Base-by-base conservation (phyloP, 2,888 invertebrate genomes). In the Xestobium rufovillosum region DNA sequence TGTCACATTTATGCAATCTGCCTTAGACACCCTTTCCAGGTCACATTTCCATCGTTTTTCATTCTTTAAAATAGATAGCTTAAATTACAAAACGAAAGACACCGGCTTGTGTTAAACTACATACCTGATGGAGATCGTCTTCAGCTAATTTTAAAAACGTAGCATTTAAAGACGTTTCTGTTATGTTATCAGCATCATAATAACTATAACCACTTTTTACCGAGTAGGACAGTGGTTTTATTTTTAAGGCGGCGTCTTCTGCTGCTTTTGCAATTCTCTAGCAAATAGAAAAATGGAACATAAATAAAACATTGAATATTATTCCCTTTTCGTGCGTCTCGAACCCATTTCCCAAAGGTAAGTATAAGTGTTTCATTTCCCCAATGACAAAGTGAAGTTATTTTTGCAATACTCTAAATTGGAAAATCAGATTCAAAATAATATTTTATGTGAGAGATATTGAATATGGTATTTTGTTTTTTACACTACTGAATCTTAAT, bases 151-250 rank as follows among this genome's bases (percentile, higher is more conserved):
- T 32, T 6, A 48, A 42, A 26, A 49, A 38, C 4, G 38, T 42
- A 14, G 42, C 34, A 31, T 56, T 47, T 2, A 39, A 36, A 50
- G 71, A 63, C 52, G 59, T 57, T 57, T 67, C 38, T 2, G 57
- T 55, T 69, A 83, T 74, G 53, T 78, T 75, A 59, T 82, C 80
- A 36, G 83, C 76, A 57, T 80, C 79, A 50, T 75, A 81, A 55
- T 76, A 81, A 40, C 75, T 71, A 59, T 76, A 82, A 48, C 72
- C 70, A 23, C 63, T 60, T 49, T 77, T 72, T 4, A 43, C 41
- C 19, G 47, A 49, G 16, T 58, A 44, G 2, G 42, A 38, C 9
- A 48, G 44, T 8, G 41, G 42, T 39, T 55, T 55, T 30, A 63
- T 47, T 41, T 62, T 46, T 14, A 52, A 58, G 1, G 61, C 57